These are phyloP conservation scores for Halcyon malimbica DNA, from an alignment of 2,113 vertebrate species.

Conservation along the genomic window DNA sequence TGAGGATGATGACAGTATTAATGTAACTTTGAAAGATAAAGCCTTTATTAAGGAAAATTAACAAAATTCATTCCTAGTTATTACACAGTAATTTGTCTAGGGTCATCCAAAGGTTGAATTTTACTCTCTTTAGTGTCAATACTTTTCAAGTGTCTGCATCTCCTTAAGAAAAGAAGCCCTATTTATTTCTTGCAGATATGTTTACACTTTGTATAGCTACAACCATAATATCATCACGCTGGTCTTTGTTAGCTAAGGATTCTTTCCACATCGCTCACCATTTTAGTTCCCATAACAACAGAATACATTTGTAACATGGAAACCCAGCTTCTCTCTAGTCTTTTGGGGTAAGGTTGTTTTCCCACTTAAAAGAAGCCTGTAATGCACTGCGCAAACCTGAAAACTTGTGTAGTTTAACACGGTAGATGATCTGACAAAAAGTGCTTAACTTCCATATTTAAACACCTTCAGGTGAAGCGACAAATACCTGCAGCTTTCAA, in stretches of 20 bases:
- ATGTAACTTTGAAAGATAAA: not conserved
- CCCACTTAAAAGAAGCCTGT: not conserved
- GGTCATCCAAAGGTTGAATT: not conserved
- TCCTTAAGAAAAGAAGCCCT: not conserved
- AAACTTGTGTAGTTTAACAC: not conserved
- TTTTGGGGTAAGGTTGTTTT: not conserved
- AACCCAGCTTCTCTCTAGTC: not conserved
- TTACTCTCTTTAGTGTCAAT: not conserved
- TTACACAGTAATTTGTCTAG: not conserved
- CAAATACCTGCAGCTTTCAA: not conserved
- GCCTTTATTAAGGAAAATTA: conserved; percentile 28
- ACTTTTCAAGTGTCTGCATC: not conserved
- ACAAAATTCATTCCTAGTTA: conserved; percentile 1
- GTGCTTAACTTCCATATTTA: not conserved
- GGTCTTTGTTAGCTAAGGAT: not conserved
- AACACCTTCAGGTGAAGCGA: not conserved
- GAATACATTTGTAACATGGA: conserved; percentile 8
- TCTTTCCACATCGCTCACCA: not conserved
- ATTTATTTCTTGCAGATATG: not conserved
- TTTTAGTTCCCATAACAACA: conserved; percentile 68
- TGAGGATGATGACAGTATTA: not conserved
- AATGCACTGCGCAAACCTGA: not conserved
- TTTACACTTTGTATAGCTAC: not conserved
- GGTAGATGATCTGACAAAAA: not conserved
- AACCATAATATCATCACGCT: not conserved